Percentiles rank a stretch among this genome's conserved stretches.
Evolutionary conservation across 1,140 invertebrate species (phyloP).

Genomic region (Pseudobourletiella spinata): DNA sequence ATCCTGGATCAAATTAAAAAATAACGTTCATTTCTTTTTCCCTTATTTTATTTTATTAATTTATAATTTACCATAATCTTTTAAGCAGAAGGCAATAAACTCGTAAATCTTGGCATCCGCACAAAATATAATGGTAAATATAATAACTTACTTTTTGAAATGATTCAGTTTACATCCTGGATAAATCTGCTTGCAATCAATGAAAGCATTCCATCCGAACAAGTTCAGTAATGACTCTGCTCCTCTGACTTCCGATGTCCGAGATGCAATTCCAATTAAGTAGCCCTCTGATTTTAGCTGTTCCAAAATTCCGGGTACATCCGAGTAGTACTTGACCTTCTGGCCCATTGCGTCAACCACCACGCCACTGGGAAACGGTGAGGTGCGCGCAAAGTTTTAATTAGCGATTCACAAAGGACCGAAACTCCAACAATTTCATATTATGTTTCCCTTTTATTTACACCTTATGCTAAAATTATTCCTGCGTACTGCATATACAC

Average conservation of each 20-base stretch:
- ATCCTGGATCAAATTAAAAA: constrained; percentile 9
- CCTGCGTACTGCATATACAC: too few species aligned
- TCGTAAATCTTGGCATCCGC: too few species aligned
- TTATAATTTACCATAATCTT: not conserved
- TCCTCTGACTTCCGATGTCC: constrained; percentile 55
- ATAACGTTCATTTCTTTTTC: too few species aligned
- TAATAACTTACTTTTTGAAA: constrained; percentile 52
- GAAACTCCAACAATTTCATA: too few species aligned
- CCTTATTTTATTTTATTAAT: not conserved
- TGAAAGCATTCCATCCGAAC: constrained; percentile 61
- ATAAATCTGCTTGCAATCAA: constrained; percentile 63
- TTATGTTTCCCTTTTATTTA: too few species aligned
- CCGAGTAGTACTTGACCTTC: constrained; percentile 48
- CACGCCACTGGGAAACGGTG: not conserved
- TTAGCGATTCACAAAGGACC: too few species aligned
- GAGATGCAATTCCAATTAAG: constrained; percentile 53
- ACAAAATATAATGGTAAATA: not conserved
- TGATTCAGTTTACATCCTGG: constrained; percentile 60
- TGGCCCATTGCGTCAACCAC: constrained; percentile 46
- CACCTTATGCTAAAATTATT: too few species aligned
- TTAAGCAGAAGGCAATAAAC: too few species aligned
- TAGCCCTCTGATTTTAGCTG: constrained; percentile 49
- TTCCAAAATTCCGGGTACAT: constrained; percentile 54
- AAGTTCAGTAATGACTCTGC: constrained; percentile 57
- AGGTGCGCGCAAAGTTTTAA: not conserved